Evolutionary conservation across 2,797 vertebrate species (phyloP), one percentile per base, ranked within the genome.

Genomic region (Lagocephalus sceleratus): DNA sequence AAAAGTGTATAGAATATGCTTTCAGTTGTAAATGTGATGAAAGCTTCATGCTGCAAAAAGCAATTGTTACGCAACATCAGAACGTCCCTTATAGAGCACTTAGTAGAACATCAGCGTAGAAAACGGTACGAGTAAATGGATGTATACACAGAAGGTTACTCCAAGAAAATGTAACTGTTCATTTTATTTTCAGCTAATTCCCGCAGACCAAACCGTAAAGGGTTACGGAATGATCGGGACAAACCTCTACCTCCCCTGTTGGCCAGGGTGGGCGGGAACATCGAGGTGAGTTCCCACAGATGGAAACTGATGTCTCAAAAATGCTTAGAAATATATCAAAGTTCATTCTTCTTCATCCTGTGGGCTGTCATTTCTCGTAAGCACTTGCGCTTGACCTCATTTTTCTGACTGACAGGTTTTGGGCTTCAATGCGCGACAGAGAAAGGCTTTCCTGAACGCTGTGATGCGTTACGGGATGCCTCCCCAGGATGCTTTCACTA

Each of bases 401-500:
- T 21, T 47, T 48, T 2, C 17, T 58, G 20, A 35, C 15, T 14
- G 47, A 0, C 65, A 99, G 96, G 96, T 99, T 43, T 80, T 99
- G 82, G 97, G 97, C 66, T 99, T 99, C 83, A 99, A 99, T 4
- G 95, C 96, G 21, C 93, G 97, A 10, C 97, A 99, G 84, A 90
- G 97, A 78, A 99, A 99, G 84, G 97, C 97, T 38, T 99, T 99
- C 91, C 89, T 99, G 72, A 99, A 99, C 58, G 97, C 96, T 20
- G 98, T 99, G 76, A 99, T 99, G 97, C 94, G 97, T 68, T 99
- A 99, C 51, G 97, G 97, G 66, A 99, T 99, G 97, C 97, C 97
- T 12, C 97, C 97, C 39, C 97, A 99, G 87, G 97, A 99, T 80
- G 96, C 96, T 47, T 99, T 99, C 68, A 99, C 96, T 66, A 98